Base-by-base conservation (phyloP, 2,113 vertebrate genomes). In the Pipa parva region DNA sequence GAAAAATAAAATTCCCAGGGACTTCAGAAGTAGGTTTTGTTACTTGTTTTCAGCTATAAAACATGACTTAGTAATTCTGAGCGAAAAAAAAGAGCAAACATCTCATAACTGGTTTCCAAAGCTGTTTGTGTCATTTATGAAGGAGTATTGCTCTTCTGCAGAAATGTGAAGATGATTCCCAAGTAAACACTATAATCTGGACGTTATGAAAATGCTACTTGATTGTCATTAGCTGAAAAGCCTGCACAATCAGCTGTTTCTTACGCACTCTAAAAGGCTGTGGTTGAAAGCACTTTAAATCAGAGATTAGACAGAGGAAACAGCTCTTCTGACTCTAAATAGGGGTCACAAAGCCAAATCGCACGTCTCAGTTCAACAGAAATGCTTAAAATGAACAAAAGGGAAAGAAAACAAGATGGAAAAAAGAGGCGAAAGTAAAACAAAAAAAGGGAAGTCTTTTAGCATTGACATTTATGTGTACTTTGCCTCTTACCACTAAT, bases 141-240 rank as follows among this genome's bases (percentile, higher is more conserved):
- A 54, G 9, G 15, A 60, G 24, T 55, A 25, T n/a, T 45, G 33
- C 68, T 57, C 61, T 59, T 28, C 29, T 37, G 26, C n/a, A 20
- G 70, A 76, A 74, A 69, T 62, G 52, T 62, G 26, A 77, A 72
- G 50, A 78, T 75, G 62, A 58, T 21, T 54, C 45, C 78, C 60
- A 48, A 75, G 64, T 67, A 80, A 79, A 75, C 45, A 72, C 29
- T 49, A 46, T 49, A 51, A 48, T 72, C 76, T 78, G 46, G 77
- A 68, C 49, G 29, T 79, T 69, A 69, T 69, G 68, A 78, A 78
- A 84, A 83, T 74, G 45, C 59, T 65, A 80, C 76, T 82, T 78
- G 61, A 77, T 0, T 1, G 54, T 76, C 76, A 82, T 83, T 63
- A 71, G 39, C 61, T 83, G 77, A 79, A 82, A 84, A 85, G 76